A percentile compares a stretch with the other conserved stretches of the same genome.
phyloP scores from a whole-genome alignment of 2,797 vertebrate genomes.

The Sphenopsis melanotis region DNA sequence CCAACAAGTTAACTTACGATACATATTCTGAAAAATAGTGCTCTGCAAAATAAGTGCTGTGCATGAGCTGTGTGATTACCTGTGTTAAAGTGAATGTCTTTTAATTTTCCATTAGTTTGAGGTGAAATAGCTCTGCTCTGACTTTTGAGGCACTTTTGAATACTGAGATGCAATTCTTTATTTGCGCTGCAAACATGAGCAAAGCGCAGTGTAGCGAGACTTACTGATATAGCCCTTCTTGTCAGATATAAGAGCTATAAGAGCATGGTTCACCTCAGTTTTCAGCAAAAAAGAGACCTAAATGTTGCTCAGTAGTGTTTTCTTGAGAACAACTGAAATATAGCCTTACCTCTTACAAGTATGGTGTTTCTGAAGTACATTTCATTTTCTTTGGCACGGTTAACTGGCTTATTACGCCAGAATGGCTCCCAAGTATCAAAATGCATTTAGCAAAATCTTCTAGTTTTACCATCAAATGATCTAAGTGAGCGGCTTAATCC shows the following conservation, averaged over 20 bases:
- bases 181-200: conserved; percentile 7
- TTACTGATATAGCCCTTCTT: background rate
- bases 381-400: background rate
- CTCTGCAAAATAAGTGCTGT: background rate
- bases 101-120: background rate
- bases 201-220: background rate
- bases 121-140: background rate
- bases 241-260: background rate
- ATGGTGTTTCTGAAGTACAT: background rate
- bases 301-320: background rate
- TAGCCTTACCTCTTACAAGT: background rate
- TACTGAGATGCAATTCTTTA: background rate
- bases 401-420: background rate
- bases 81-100: background rate
- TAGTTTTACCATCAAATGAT: background rate
- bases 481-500: background rate
- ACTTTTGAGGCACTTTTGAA: background rate
- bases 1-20: background rate
- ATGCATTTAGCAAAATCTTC: background rate
- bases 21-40: background rate
- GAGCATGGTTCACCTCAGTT: background rate
- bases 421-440: background rate
- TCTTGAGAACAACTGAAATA: background rate
- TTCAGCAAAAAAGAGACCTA: background rate
- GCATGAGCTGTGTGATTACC: background rate